These are phyloP conservation scores for Bufo bufo DNA, from an alignment of 2,113 vertebrate genomes.

Conservation along the genomic window DNA sequence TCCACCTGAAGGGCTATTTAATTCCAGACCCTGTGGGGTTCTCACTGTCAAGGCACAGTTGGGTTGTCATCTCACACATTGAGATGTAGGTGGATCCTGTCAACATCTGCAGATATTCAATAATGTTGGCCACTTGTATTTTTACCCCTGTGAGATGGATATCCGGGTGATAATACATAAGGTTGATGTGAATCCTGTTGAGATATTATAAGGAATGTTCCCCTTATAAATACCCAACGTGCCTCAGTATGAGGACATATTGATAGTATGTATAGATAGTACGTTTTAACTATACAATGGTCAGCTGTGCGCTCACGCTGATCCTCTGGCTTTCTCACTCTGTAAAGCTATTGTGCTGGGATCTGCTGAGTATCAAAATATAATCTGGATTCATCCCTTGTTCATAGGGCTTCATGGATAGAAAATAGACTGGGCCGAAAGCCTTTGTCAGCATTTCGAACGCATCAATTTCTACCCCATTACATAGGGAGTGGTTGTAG, in stretches of 20 bases:
- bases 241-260: not conserved
- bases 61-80: no score
- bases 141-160: no score
- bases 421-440: not conserved
- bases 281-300: not conserved
- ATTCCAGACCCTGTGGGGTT: no score
- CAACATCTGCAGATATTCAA: no score
- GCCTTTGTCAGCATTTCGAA: constrained; percentile 22
- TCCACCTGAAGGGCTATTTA: no score
- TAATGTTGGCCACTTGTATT: no score
- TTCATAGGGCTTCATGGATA: not conserved
- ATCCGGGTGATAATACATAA: not conserved
- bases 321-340: not conserved
- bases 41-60: no score
- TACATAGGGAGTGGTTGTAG: not conserved
- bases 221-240: no score
- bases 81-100: no score
- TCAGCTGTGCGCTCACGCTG: not conserved
- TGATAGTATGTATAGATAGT: not conserved
- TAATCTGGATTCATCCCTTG: constrained; percentile 47
- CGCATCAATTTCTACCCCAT: not conserved
- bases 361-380: constrained; percentile 22
- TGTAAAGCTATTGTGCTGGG: not conserved
- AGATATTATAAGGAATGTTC: no score
- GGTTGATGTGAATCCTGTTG: no score